Evolutionary conservation across 2,888 invertebrate genomes (phyloP).

Genomic region (Troilus luridus): DNA sequence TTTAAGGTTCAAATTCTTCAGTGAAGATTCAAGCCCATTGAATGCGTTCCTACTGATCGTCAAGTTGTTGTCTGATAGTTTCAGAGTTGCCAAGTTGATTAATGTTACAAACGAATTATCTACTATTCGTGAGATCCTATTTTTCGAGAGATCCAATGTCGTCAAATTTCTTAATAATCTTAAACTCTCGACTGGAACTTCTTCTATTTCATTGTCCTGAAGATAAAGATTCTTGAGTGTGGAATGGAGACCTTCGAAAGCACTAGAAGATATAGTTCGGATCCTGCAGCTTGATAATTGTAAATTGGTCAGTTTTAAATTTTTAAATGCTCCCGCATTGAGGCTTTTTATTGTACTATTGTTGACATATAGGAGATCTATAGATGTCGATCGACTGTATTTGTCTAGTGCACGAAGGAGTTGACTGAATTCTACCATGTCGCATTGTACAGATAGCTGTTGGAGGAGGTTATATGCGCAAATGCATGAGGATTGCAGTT

Average conservation of each 20-base stretch:
- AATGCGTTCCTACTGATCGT: conserved; percentile 81
- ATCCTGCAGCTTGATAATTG: conserved; percentile 89
- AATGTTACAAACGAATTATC: conserved; percentile 83
- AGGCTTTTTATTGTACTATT: conserved; percentile 84
- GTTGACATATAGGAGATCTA: conserved; percentile 90
- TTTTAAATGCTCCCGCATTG: conserved; percentile 78
- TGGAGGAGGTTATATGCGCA: conserved; percentile 89
- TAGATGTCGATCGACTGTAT: conserved; percentile 77
- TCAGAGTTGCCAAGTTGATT: conserved; percentile 82
- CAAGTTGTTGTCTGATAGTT: conserved; percentile 89
- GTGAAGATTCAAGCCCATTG: conserved; percentile 82
- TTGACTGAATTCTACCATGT: conserved; percentile 85
- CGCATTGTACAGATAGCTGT: conserved; percentile 91
- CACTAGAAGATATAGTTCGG: conserved; percentile 77
- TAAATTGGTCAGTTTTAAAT: conserved; percentile 83
- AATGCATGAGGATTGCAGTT: conserved; percentile 86
- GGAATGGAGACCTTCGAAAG: conserved; percentile 87
- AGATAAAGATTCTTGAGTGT: conserved; percentile 87
- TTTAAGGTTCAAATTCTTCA: conserved; percentile 92
- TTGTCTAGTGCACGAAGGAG: conserved; percentile 82
- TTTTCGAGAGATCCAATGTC: conserved; percentile 87
- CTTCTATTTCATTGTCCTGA: conserved; percentile 82
- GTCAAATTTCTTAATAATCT: conserved; percentile 79
- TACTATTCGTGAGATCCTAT: conserved; percentile 79
- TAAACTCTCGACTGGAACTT: conserved; percentile 83